Percentiles rank a stretch among this genome's conserved stretches.
Evolutionary conservation across 1,140 invertebrate genomes (phyloP).

Genomic region (Drosophila malerkotliana): DNA sequence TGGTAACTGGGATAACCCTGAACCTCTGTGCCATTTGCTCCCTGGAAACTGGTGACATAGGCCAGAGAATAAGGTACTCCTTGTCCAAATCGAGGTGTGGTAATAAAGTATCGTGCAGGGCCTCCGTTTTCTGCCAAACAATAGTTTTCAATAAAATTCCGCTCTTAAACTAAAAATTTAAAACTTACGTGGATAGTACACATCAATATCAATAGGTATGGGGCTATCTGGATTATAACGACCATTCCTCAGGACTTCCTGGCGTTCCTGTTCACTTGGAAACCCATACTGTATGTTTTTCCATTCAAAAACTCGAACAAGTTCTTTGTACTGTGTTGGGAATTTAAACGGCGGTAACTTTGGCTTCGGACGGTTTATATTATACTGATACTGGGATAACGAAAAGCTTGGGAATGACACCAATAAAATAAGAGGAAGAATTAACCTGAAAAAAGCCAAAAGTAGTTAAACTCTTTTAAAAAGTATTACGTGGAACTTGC

Average conservation of each 20-base stretch:
- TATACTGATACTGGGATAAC: constrained; percentile 19
- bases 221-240: constrained; percentile 58
- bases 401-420: not conserved
- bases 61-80: constrained; percentile 64
- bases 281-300: constrained; percentile 62
- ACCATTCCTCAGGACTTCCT: constrained; percentile 39
- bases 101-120: constrained; percentile 41
- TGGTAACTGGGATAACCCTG: constrained; percentile 60
- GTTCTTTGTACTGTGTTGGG: constrained; percentile 27
- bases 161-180: not conserved
- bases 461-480: not conserved
- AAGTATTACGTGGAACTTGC: constrained; percentile 11
- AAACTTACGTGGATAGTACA: constrained; percentile 60
- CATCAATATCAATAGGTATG: constrained; percentile 65
- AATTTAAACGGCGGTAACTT: constrained; percentile 2
- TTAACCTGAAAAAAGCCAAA: not conserved
- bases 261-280: constrained; percentile 43
- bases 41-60: constrained; percentile 26
- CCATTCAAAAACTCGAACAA: constrained; percentile 45
- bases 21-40: constrained; percentile 46
- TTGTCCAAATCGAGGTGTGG: constrained; percentile 57
- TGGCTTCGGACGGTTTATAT: constrained; percentile 6
- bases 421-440: constrained; percentile 9
- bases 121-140: constrained; percentile 23
- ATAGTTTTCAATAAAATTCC: not conserved